These are phyloP conservation scores for Drosophila villosipedis DNA, from an alignment of 2,888 invertebrate genomes.

Conservation along the genomic window DNA sequence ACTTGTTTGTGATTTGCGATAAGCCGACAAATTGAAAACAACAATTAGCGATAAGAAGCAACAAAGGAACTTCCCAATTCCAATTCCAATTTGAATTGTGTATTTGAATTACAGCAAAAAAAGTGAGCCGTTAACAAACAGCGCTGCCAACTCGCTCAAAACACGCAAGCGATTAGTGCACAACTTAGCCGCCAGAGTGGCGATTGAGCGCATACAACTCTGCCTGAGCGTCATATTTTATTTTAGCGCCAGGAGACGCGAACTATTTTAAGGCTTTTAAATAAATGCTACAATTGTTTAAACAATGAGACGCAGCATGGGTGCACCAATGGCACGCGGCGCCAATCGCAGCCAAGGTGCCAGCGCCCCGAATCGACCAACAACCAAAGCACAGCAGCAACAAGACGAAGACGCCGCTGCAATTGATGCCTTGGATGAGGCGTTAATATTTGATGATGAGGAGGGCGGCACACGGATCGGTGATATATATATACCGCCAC, in stretches of 20 bases:
- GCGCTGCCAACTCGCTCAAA: constrained; percentile 42
- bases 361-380: constrained; percentile 38
- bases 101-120: constrained; percentile 24
- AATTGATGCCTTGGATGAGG: constrained; percentile 73
- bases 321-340: constrained; percentile 35
- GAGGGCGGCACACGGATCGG: constrained; percentile 91
- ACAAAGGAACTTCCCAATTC: neutral
- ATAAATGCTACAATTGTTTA: constrained; percentile 16
- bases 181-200: constrained; percentile 19
- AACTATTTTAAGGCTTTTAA: constrained; percentile 54
- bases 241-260: constrained; percentile 65
- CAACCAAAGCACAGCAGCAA: constrained; percentile 45
- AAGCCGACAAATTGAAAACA: neutral
- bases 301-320: constrained; percentile 47
- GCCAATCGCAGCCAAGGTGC: constrained; percentile 41
- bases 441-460: constrained; percentile 83
- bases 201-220: constrained; percentile 32
- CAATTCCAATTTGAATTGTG: constrained; percentile 31
- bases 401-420: constrained; percentile 55
- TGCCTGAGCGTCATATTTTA: constrained; percentile 61
- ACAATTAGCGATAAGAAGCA: neutral
- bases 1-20: neutral
- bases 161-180: neutral
- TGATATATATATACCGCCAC: constrained; percentile 94
- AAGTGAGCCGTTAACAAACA: neutral